Percentiles rank a stretch among this genome's conserved stretches.
Evolutionary conservation across 2,797 vertebrate genomes (phyloP).

Genomic region (Dicrostonyx torquatus): DNA sequence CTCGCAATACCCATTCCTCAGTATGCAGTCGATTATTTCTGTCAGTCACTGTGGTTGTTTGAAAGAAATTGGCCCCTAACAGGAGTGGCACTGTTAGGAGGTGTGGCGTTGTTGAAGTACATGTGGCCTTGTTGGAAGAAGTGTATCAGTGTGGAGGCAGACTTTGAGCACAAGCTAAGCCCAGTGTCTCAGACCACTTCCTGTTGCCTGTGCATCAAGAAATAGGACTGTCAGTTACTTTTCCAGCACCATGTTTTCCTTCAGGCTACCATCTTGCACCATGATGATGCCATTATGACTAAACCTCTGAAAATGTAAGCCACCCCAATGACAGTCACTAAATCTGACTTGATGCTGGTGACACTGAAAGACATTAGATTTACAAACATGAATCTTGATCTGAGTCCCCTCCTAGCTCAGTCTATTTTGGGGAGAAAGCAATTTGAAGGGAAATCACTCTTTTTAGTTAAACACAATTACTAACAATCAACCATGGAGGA

Average conservation of each 20-base stretch:
- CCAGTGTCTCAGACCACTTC: not conserved
- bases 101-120: not conserved
- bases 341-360: not conserved
- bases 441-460: not conserved
- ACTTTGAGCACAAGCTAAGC: not conserved
- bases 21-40: not conserved
- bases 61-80: not conserved
- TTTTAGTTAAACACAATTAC: conserved; percentile 1
- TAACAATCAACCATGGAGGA: not conserved
- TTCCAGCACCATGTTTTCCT: not conserved
- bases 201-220: not conserved
- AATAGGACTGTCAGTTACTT: not conserved
- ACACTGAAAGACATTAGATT: not conserved
- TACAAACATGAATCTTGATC: not conserved
- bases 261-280: not conserved
- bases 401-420: not conserved
- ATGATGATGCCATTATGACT: not conserved
- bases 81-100: not conserved
- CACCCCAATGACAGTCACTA: not conserved
- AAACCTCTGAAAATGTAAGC: not conserved
- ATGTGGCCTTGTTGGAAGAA: not conserved
- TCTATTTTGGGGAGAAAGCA: not conserved
- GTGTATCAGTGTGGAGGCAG: not conserved
- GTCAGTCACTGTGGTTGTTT: not conserved
- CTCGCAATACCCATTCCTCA: not conserved